A percentile compares a stretch with the other conserved stretches of the same genome.
These are phyloP conservation scores for Agriopis marginaria DNA, from an alignment of 2,888 invertebrate genomes.

Conservation along the genomic window DNA sequence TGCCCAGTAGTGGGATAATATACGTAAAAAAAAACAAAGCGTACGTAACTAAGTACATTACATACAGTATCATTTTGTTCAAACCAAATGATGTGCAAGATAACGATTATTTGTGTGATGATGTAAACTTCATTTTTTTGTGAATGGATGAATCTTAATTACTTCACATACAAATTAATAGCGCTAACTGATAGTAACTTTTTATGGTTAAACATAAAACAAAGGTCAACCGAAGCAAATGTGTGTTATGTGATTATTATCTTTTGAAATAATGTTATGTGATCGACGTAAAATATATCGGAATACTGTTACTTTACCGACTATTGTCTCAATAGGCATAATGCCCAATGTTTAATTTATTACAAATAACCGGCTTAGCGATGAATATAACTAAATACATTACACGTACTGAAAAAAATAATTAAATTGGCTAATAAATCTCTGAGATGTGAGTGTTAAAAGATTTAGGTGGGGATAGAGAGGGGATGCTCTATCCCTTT, in stretches of 20 bases:
- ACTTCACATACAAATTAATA: constrained; percentile 39
- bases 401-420: no score
- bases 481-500: no score
- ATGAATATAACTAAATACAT: no score
- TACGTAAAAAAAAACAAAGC: no score
- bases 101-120: constrained; percentile 5
- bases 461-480: no score
- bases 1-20: no score
- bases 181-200: constrained; percentile 39
- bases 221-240: constrained; percentile 52
- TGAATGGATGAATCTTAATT: constrained; percentile 41
- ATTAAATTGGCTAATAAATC: no score
- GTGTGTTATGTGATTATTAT: constrained; percentile 38
- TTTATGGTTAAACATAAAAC: constrained; percentile 43
- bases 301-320: constrained; percentile 16
- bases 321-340: constrained; percentile 2
- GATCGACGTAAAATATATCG: constrained; percentile 30
- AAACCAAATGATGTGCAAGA: neutral
- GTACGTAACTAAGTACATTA: neutral
- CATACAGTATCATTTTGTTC: neutral
- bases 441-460: no score
- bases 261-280: constrained; percentile 40
- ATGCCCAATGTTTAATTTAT: no score
- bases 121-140: constrained; percentile 26
- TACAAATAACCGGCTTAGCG: no score